Evolutionary conservation across 2,797 vertebrate genomes (phyloP).

Genomic region (Characodon lateralis): DNA sequence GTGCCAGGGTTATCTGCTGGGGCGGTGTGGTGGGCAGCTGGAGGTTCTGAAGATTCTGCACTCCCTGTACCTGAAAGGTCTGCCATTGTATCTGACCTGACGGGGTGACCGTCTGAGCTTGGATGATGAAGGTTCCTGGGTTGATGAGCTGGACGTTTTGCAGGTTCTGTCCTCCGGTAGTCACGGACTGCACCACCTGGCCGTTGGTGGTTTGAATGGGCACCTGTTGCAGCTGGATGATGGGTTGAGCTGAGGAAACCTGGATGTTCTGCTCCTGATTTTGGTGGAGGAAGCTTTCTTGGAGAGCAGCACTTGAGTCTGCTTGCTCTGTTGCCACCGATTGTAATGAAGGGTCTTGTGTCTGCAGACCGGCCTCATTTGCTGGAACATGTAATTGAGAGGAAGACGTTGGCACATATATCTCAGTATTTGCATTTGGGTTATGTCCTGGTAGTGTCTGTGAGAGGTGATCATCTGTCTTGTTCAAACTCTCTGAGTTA

Average conservation of each 20-base stretch:
- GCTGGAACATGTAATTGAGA: conserved; percentile 89
- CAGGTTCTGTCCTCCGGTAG: conserved; percentile 85
- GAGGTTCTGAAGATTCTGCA: conserved; percentile 98
- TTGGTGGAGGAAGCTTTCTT: conserved; percentile 91
- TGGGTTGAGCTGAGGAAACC: conserved; percentile 89
- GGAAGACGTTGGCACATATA: conserved; percentile 96
- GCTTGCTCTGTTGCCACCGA: conserved; percentile 83
- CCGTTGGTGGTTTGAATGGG: conserved; percentile 89
- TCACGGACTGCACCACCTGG: conserved; percentile 91
- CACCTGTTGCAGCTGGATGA: conserved; percentile 94
- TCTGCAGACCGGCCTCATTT: conserved; percentile 89
- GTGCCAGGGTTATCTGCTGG: conserved; percentile 97
- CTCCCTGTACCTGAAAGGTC: conserved; percentile 99
- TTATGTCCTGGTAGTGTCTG: conserved; percentile 86
- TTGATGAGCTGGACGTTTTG: conserved; percentile 98
- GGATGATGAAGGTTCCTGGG: conserved; percentile 98
- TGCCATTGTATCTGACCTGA: conserved; percentile 99
- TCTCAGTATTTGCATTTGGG: conserved; percentile 89
- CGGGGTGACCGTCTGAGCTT: conserved; percentile 97
- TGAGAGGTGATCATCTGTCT: conserved; percentile 89
- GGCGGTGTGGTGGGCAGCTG: conserved; percentile 94
- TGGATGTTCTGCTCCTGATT: conserved; percentile 91
- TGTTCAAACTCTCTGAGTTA: conserved; percentile 88
- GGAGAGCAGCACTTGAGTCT: conserved; percentile 85
- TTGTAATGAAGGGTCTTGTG: conserved; percentile 83